These are phyloP conservation scores for Montifringilla adamsi DNA, from an alignment of 2,113 vertebrate genomes.

Conservation along the genomic window DNA sequence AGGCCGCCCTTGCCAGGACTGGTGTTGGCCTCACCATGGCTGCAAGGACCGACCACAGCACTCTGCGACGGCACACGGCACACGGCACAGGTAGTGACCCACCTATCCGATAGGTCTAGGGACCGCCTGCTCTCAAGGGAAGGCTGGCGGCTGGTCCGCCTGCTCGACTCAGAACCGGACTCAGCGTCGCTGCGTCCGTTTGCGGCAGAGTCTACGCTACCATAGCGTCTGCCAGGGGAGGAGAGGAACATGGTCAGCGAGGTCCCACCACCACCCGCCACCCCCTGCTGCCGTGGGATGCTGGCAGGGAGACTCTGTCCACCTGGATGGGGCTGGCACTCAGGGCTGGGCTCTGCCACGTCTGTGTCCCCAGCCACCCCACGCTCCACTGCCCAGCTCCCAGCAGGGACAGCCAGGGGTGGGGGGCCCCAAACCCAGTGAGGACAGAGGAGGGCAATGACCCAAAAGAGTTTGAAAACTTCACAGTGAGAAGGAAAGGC, in stretches of 20 bases:
- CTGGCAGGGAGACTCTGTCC: background rate
- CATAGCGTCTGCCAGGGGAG: constrained; percentile 82
- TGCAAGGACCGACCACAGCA: constrained; percentile 54
- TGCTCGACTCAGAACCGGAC: constrained; percentile 88
- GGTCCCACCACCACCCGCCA: background rate
- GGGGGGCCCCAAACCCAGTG: background rate
- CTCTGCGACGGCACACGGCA: constrained; percentile 52
- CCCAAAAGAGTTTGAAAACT: background rate
- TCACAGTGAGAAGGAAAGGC: background rate
- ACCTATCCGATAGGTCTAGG: constrained; percentile 85
- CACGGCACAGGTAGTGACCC: constrained; percentile 78
- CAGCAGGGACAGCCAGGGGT: background rate
- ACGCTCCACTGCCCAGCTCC: background rate
- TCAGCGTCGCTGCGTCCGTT: constrained; percentile 88
- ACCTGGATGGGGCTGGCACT: background rate
- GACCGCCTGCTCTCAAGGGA: constrained; percentile 92
- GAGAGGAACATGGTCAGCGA: constrained; percentile 79
- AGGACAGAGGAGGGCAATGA: background rate
- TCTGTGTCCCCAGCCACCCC: background rate
- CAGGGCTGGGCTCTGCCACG: background rate
- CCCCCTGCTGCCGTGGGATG: background rate
- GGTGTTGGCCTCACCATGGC: constrained; percentile 61
- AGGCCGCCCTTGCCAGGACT: constrained; percentile 40
- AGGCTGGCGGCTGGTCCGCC: constrained; percentile 87
- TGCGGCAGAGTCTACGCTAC: constrained; percentile 93